Percentiles rank a stretch among this genome's conserved stretches.
These are phyloP conservation scores for Podilymbus podiceps DNA, from an alignment of 2,113 vertebrate species.

Conservation along the genomic window DNA sequence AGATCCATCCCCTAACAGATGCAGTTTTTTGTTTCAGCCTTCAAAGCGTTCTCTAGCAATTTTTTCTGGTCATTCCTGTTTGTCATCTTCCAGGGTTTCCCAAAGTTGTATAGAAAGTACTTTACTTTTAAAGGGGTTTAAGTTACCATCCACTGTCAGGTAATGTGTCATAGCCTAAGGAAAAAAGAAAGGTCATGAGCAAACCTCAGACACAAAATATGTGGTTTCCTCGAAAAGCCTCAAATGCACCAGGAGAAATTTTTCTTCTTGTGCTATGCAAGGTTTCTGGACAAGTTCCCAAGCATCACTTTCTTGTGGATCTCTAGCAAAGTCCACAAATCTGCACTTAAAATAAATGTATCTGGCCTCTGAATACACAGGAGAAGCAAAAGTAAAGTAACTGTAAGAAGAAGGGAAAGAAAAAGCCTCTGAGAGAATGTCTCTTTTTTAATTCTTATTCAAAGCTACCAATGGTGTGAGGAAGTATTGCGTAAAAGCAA, in stretches of 20 bases:
- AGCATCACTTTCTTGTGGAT: not conserved
- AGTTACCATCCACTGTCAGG: not conserved
- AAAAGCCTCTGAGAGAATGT: not conserved
- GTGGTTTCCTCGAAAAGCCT: conserved; percentile 53
- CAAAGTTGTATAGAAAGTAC: not conserved
- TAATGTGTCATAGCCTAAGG: not conserved
- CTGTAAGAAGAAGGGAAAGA: not conserved
- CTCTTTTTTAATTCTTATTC: not conserved
- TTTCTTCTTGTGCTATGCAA: not conserved
- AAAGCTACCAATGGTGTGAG: not conserved
- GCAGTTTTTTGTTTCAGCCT: not conserved
- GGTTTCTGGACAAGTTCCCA: not conserved
- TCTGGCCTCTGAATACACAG: not conserved
- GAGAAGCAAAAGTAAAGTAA: not conserved
- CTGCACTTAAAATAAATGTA: not conserved
- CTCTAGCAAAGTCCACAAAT: not conserved
- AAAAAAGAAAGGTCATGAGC: conserved; percentile 2
- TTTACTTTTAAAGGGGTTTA: not conserved
- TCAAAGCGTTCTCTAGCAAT: not conserved
- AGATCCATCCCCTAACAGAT: not conserved
- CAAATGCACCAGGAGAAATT: not conserved
- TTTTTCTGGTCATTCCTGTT: not conserved
- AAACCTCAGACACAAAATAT: conserved; percentile 1
- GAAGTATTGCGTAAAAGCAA: not conserved
- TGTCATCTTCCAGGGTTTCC: not conserved